Conservation (phyloP, 2,888 invertebrate species). For the Xanthia togata region DNA sequence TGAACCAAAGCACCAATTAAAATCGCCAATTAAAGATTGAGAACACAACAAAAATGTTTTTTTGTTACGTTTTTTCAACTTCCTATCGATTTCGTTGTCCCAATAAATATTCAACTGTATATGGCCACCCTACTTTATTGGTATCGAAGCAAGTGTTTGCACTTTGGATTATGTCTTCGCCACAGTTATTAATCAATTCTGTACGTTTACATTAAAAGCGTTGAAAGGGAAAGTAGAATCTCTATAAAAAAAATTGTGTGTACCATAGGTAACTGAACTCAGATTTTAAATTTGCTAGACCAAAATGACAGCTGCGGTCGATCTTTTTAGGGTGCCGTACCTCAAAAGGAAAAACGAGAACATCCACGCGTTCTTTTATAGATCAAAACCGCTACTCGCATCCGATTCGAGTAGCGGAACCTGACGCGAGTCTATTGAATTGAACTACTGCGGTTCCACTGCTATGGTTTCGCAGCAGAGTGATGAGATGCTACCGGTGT, state of each 20-base stretch:
- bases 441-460: too few relatives aligned
- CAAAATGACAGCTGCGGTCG: too few relatives aligned
- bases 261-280: too few relatives aligned
- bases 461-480: too few relatives aligned
- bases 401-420: too few relatives aligned
- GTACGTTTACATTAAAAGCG: constrained; percentile 28
- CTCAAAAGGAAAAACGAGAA: too few relatives aligned
- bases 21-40: constrained; percentile 32
- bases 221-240: constrained; percentile 32
- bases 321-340: too few relatives aligned
- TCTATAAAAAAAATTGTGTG: background rate
- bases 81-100: constrained; percentile 15
- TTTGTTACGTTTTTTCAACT: constrained; percentile 31
- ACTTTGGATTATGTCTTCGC: constrained; percentile 47
- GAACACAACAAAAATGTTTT: constrained; percentile 4
- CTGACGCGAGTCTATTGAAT: too few relatives aligned
- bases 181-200: constrained; percentile 36
- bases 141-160: constrained; percentile 50
- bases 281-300: too few relatives aligned
- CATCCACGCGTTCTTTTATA: too few relatives aligned
- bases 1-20: constrained; percentile 33
- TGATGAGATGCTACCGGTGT: too few relatives aligned
- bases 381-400: too few relatives aligned
- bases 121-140: constrained; percentile 51
- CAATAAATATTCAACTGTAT: constrained; percentile 20